A percentile compares a stretch with the other conserved stretches of the same genome.
Conservation (phyloP, 2,888 invertebrate genomes). For the Scaptodrosophila latifasciaeformis region DNA sequence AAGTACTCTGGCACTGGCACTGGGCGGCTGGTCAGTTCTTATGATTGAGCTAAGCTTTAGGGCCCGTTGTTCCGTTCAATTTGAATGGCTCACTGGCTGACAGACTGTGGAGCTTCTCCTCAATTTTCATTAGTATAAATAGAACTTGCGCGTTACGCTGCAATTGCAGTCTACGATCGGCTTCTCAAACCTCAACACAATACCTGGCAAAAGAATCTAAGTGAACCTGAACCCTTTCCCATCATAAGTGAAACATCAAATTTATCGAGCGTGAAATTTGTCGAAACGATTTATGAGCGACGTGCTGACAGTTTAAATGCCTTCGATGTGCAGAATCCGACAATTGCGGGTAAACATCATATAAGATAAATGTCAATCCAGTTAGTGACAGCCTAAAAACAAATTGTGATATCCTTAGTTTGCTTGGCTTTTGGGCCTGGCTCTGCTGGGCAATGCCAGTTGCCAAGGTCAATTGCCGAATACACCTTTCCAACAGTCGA, state of each 20-base stretch:
- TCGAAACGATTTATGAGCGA: slow-evolving; percentile 51
- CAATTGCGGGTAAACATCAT: slow-evolving; percentile 36
- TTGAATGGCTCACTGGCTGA: slow-evolving; percentile 21
- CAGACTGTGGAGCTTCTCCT: slow-evolving; percentile 5
- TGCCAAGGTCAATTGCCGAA: slow-evolving; percentile 42
- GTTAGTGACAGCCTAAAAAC: no score
- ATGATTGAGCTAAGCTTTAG: slow-evolving; percentile 57
- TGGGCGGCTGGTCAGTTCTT: slow-evolving; percentile 43
- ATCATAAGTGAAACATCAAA: slow-evolving; percentile 46
- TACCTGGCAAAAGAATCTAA: no score
- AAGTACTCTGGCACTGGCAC: slow-evolving; percentile 23
- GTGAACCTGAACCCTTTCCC: slow-evolving; percentile 22
- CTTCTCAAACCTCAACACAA: slow-evolving; percentile 16
- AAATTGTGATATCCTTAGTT: slow-evolving; percentile 19
- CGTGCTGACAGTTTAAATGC: slow-evolving; percentile 53
- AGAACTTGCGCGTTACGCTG: slow-evolving; percentile 35
- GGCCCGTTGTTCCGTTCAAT: slow-evolving; percentile 25
- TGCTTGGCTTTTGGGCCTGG: slow-evolving; percentile 17
- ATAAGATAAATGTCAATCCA: background rate
- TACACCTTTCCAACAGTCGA: slow-evolving; percentile 62
- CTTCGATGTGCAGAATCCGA: slow-evolving; percentile 24
- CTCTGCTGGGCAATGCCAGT: slow-evolving; percentile 18
- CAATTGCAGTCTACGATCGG: slow-evolving; percentile 62
- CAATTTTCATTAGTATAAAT: slow-evolving; percentile 53
- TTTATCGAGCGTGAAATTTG: slow-evolving; percentile 68